Percentiles rank a stretch among this genome's conserved stretches.
Evolutionary conservation across 2,888 invertebrate genomes (phyloP).

Genomic region (Leptopilina syphax): DNA sequence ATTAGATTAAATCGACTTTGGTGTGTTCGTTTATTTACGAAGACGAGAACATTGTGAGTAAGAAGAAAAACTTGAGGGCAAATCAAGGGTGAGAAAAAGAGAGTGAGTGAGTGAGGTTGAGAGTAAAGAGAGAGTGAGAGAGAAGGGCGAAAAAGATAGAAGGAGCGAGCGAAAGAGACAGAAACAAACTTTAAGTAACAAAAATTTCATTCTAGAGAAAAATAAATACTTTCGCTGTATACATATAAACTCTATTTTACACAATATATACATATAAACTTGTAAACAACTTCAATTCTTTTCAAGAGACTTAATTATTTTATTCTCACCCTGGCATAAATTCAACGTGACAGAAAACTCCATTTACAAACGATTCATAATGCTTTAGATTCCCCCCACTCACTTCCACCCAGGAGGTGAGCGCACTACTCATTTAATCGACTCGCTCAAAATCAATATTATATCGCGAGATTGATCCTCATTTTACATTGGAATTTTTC

Average conservation of each 20-base stretch:
- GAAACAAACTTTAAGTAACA: not conserved
- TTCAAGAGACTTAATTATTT: constrained; percentile 36
- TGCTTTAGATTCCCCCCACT: not conserved
- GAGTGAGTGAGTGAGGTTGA: not conserved
- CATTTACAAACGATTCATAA: constrained; percentile 30
- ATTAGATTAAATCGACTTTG: constrained; percentile 19
- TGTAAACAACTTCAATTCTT: constrained; percentile 10
- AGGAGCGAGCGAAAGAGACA: too few relatives aligned
- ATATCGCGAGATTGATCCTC: not conserved
- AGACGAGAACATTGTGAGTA: not conserved
- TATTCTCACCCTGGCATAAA: constrained; percentile 26
- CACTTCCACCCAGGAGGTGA: not conserved
- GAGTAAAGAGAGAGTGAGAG: not conserved
- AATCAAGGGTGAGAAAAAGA: not conserved
- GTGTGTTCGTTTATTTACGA: constrained; percentile 23
- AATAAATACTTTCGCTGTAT: not conserved
- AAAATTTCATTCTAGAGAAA: not conserved
- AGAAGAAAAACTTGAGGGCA: not conserved
- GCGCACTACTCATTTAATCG: not conserved
- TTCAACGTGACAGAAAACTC: constrained; percentile 10
- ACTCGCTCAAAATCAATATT: not conserved
- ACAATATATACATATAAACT: not conserved
- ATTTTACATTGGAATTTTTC: too few relatives aligned
- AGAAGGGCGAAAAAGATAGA: not conserved
- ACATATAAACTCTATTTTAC: not conserved